Conservation (phyloP, 2,113 vertebrate species). For the Camarhynchus parvulus region DNA sequence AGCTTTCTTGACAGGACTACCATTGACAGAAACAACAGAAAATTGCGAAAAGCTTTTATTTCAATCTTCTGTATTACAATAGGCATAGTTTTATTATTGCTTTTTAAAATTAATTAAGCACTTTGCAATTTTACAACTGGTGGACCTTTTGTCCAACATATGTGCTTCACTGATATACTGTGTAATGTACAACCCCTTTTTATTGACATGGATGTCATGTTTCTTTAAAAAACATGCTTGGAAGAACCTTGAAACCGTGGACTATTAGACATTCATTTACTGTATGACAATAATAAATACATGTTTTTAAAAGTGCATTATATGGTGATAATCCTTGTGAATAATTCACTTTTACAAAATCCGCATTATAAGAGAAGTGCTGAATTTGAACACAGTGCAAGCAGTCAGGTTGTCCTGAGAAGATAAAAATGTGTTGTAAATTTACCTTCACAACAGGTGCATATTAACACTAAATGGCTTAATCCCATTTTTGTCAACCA, state of each 20-base stretch:
- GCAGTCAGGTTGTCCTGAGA: slow-evolving; percentile 44
- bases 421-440: not conserved
- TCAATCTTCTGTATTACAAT: not conserved
- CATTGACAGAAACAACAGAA: not conserved
- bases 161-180: not conserved
- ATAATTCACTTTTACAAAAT: slow-evolving; percentile 2
- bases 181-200: not conserved
- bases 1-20: not conserved
- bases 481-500: not conserved
- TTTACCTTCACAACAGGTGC: not conserved
- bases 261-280: not conserved
- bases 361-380: not conserved
- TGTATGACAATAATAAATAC: not conserved
- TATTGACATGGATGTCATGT: not conserved
- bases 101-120: not conserved
- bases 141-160: not conserved
- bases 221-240: not conserved
- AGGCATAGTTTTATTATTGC: not conserved
- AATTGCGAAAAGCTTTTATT: slow-evolving; percentile 44
- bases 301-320: slow-evolving; percentile 49
- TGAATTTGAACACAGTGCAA: slow-evolving; percentile 33
- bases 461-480: not conserved
- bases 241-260: not conserved
- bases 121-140: not conserved
- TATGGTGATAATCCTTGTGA: not conserved